Percentiles rank a stretch among this genome's conserved stretches.
Evolutionary conservation across 2,797 vertebrate genomes (phyloP).

Genomic region (Sebastes itinus): DNA sequence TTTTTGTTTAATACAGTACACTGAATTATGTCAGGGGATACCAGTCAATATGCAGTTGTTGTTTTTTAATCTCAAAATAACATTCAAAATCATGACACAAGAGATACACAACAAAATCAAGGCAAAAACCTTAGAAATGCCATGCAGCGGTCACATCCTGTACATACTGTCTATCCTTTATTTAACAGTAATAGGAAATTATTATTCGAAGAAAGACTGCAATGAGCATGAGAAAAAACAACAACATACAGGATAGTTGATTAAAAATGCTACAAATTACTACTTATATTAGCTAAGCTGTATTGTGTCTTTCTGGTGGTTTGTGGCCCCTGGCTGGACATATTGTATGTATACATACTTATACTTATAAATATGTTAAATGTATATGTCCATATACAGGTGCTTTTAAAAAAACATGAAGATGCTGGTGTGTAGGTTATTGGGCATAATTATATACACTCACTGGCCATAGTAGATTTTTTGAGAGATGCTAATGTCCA

Average conservation of each 20-base stretch:
- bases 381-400: not conserved
- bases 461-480: not conserved
- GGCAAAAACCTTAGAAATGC: not conserved
- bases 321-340: not conserved
- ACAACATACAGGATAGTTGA: not conserved
- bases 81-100: not conserved
- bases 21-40: not conserved
- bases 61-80: not conserved
- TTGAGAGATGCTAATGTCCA: not conserved
- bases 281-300: no score
- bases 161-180: not conserved
- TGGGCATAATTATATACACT: not conserved
- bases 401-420: not conserved
- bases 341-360: not conserved
- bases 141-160: not conserved
- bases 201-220: not conserved
- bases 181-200: not conserved
- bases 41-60: not conserved
- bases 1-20: not conserved
- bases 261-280: no score
- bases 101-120: not conserved
- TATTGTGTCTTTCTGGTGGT: not conserved
- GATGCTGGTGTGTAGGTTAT: not conserved
- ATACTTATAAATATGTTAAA: no score
- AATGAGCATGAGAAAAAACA: not conserved